A percentile compares a stretch with the other conserved stretches of the same genome.
Evolutionary conservation across 37 sponge, comb jelly and placozoan species (phyloP).

Genomic region (Eunapius fragilis): DNA sequence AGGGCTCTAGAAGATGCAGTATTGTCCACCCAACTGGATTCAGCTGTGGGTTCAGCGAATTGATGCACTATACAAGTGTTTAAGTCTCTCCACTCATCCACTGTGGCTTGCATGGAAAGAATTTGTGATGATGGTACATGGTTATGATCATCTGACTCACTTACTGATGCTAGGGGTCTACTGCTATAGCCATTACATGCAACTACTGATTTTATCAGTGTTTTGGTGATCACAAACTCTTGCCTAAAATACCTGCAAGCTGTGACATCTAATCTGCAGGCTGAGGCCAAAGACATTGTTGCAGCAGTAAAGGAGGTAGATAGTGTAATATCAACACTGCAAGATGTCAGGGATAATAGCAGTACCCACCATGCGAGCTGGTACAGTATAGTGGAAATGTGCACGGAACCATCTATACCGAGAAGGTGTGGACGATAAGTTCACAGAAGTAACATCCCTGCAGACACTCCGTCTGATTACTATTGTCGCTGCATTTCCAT

Average conservation of each 20-base stretch:
- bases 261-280: slow-evolving; percentile 52
- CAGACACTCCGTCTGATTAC: slow-evolving; percentile 28
- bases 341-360: slow-evolving; percentile 38
- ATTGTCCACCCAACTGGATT: slow-evolving; percentile 19
- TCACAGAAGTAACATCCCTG: slow-evolving; percentile 31
- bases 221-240: slow-evolving; percentile 55
- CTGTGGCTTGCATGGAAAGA: slow-evolving; percentile 63
- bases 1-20: slow-evolving; percentile 49
- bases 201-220: slow-evolving; percentile 48
- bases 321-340: slow-evolving; percentile 11
- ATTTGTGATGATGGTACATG: slow-evolving; percentile 50
- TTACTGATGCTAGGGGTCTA: slow-evolving; percentile 63
- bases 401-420: slow-evolving; percentile 24
- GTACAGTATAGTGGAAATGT: slow-evolving; percentile 16
- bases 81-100: slow-evolving; percentile 45
- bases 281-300: slow-evolving; percentile 62
- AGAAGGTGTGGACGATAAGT: slow-evolving; percentile 39
- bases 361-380: slow-evolving; percentile 30
- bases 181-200: slow-evolving; percentile 52
- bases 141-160: slow-evolving; percentile 53
- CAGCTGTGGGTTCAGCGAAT: slow-evolving; percentile 54
- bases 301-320: slow-evolving; percentile 59
- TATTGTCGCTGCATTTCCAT: slow-evolving; percentile 28
- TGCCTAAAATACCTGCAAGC: slow-evolving; percentile 59
- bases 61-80: slow-evolving; percentile 53